Percentiles rank a stretch among this genome's conserved stretches.
These are phyloP conservation scores for Acholoe squamosa DNA, from an alignment of 2,888 invertebrate genomes.

Conservation along the genomic window DNA sequence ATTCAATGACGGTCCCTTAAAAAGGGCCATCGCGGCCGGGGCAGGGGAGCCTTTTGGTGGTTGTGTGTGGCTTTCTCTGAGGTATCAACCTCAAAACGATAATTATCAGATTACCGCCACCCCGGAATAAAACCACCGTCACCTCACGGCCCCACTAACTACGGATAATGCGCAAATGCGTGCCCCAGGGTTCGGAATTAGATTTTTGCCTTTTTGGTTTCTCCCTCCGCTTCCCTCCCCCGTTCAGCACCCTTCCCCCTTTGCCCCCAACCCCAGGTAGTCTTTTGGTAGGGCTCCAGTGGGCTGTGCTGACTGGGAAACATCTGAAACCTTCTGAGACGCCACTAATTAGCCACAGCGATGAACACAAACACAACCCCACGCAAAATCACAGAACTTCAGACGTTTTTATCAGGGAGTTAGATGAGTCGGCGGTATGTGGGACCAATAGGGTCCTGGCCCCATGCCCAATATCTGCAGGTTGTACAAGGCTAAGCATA, in stretches of 20 bases:
- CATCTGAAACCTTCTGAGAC: background rate
- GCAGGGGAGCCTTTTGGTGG: background rate
- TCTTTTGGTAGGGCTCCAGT: background rate
- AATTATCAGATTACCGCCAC: slow-evolving; percentile 49
- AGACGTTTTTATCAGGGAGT: background rate
- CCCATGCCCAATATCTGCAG: background rate
- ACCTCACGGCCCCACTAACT: background rate
- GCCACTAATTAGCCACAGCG: background rate
- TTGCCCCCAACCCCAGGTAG: background rate
- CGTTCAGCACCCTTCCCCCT: too few relatives aligned
- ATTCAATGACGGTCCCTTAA: slow-evolving; percentile 10
- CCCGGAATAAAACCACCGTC: background rate
- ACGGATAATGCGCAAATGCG: slow-evolving; percentile 6
- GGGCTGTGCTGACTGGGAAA: background rate
- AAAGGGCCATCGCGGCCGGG: slow-evolving; percentile 34
- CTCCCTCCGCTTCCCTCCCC: too few relatives aligned
- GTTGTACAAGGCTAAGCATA: background rate
- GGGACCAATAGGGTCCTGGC: slow-evolving; percentile 3
- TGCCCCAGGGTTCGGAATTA: background rate
- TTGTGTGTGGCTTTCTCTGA: background rate
- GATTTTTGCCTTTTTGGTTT: slow-evolving; percentile 14
- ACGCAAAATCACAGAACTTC: background rate
- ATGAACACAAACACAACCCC: background rate
- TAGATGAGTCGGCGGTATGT: background rate
- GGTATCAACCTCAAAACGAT: background rate